phyloP scores from a whole-genome alignment of 1,140 invertebrate species.

The Bathynomus jamesi region DNA sequence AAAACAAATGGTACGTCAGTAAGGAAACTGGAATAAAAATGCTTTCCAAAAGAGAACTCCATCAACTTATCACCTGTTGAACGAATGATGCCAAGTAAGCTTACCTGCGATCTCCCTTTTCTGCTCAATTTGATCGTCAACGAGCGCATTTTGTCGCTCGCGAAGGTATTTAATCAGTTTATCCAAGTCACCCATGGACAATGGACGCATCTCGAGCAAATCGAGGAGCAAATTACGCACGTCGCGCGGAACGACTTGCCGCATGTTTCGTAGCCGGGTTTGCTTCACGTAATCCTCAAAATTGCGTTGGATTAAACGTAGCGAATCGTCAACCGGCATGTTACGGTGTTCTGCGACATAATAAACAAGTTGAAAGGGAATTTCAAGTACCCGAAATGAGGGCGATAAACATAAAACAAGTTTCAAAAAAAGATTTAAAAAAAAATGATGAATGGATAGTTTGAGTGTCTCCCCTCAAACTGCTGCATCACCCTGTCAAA shows the following conservation, averaged over 20 bases:
- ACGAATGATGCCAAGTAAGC: no score
- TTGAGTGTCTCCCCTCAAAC: no score
- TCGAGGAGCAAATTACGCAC: conserved; percentile 36
- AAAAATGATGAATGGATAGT: no score
- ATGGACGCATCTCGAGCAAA: conserved; percentile 33
- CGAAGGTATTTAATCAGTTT: conserved; percentile 37
- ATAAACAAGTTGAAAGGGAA: no score
- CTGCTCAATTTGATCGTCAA: conserved; percentile 37
- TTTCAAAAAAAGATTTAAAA: no score
- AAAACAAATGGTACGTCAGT: no score
- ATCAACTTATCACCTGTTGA: no score
- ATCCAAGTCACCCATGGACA: conserved; percentile 37
- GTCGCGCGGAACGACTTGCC: conserved; percentile 33
- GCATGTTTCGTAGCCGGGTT: conserved; percentile 33
- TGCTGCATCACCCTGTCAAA: no score
- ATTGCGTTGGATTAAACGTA: conserved; percentile 66
- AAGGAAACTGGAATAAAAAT: no score
- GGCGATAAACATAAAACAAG: no score
- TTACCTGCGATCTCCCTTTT: conserved; percentile 37
- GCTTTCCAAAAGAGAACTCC: no score
- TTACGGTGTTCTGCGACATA: conserved; percentile 90
- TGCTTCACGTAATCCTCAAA: conserved; percentile 63
- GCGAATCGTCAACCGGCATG: conserved; percentile 86
- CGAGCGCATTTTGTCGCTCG: conserved; percentile 35
- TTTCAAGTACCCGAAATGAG: no score